Evolutionary conservation across 64 coral and sea anemone genomes (phyloP).

Genomic region (Montipora foliosa): DNA sequence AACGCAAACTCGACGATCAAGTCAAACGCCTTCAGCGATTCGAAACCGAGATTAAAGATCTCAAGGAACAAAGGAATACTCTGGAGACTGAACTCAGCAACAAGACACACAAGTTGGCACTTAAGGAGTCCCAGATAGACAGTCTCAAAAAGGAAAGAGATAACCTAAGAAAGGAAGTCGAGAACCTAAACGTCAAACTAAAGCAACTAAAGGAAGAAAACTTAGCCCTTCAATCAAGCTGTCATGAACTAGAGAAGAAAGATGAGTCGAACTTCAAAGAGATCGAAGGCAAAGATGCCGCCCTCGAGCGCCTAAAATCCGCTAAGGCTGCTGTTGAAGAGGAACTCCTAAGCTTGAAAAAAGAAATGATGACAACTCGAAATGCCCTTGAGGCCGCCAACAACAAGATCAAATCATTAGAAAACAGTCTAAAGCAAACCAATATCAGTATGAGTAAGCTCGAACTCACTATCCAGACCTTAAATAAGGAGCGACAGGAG

Average conservation of each 20-base stretch:
- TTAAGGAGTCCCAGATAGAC: conserved; percentile 80
- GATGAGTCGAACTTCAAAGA: conserved; percentile 73
- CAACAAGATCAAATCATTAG: conserved; percentile 81
- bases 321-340: conserved; percentile 73
- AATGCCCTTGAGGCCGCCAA: conserved; percentile 77
- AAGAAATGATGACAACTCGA: conserved; percentile 88
- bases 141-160: conserved; percentile 82
- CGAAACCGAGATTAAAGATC: conserved; percentile 81
- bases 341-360: conserved; percentile 77
- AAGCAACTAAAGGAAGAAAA: conserved; percentile 89
- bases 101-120: conserved; percentile 83
- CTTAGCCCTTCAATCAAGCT: conserved; percentile 53
- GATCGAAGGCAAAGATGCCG: conserved; percentile 67
- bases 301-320: conserved; percentile 70
- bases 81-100: conserved; percentile 87
- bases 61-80: conserved; percentile 86
- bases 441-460: conserved; percentile 89
- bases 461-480: conserved; percentile 83
- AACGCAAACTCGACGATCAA: conserved; percentile 75
- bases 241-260: conserved; percentile 64
- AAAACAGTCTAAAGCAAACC: conserved; percentile 80
- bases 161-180: conserved; percentile 70
- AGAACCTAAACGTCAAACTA: conserved; percentile 51
- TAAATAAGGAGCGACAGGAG: conserved; percentile 90
- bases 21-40: conserved; percentile 54